Evolutionary conservation across 1,140 invertebrate genomes (phyloP).

Genomic region (Trachymyrmex septentrionalis): DNA sequence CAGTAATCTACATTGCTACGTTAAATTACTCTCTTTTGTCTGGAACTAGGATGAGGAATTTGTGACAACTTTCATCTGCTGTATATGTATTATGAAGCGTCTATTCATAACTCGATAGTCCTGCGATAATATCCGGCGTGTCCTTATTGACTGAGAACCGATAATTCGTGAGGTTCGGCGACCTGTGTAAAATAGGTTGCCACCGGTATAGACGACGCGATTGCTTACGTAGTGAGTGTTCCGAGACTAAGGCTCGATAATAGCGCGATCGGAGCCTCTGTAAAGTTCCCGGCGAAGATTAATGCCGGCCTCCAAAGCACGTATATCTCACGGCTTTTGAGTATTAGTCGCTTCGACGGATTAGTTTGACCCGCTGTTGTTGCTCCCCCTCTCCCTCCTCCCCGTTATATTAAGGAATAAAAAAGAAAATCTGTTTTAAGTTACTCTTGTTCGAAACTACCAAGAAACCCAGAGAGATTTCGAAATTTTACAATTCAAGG

Average conservation of each 20-base stretch:
- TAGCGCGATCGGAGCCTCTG: constrained; percentile 48
- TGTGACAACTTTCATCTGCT: neutral
- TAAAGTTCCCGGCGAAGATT: constrained; percentile 54
- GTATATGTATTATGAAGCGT: neutral
- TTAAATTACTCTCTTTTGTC: no score
- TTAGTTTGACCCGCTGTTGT: constrained; percentile 9
- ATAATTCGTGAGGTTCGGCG: constrained; percentile 64
- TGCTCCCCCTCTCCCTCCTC: neutral
- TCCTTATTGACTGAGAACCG: constrained; percentile 57
- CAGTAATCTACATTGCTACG: no score
- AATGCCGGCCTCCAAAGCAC: constrained; percentile 40
- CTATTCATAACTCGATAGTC: constrained; percentile 38
- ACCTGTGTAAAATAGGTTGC: constrained; percentile 65
- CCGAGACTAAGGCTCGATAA: constrained; percentile 46
- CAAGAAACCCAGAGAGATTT: neutral
- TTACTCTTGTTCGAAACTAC: neutral
- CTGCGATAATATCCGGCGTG: constrained; percentile 46
- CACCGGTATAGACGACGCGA: constrained; percentile 20
- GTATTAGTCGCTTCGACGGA: constrained; percentile 44
- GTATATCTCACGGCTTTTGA: constrained; percentile 49
- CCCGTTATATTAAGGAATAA: neutral
- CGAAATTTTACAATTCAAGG: constrained; percentile 3
- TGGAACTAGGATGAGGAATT: no score
- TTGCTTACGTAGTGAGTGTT: constrained; percentile 48
- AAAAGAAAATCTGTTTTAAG: neutral